phyloP scores from a whole-genome alignment of 2,113 vertebrate genomes.

The Mellivora capensis region DNA sequence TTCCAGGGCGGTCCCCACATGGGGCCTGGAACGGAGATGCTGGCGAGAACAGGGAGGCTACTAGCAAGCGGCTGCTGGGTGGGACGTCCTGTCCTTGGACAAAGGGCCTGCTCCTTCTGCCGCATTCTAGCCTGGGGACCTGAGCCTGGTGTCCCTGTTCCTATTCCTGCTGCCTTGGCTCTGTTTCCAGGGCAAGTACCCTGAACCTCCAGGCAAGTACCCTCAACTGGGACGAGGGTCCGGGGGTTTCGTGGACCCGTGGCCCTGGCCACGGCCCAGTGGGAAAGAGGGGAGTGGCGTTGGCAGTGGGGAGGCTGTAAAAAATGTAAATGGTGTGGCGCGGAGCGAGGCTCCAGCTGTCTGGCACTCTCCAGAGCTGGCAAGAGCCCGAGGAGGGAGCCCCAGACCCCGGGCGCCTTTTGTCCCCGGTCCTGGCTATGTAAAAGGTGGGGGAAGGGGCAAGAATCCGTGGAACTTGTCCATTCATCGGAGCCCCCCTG shows the following conservation, averaged over 20 bases:
- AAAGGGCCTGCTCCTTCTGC: background rate
- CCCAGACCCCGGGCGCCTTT: conserved; percentile 70
- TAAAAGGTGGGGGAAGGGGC: conserved; percentile 72
- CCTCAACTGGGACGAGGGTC: conserved; percentile 63
- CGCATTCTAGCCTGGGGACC: background rate
- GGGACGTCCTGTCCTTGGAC: background rate
- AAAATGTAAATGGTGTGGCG: conserved; percentile 88
- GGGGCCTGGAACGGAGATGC: background rate
- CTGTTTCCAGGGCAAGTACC: conserved; percentile 13
- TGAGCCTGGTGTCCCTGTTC: conserved; percentile 1
- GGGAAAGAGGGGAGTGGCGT: background rate
- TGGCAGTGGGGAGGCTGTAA: conserved; percentile 70
- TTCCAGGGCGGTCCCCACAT: background rate
- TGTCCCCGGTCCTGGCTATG: conserved; percentile 86
- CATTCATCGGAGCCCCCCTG: conserved; percentile 64
- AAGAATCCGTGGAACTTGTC: conserved; percentile 65
- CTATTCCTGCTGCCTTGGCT: conserved; percentile 40
- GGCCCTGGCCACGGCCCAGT: background rate
- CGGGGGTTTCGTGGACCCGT: background rate
- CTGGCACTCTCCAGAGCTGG: conserved; percentile 84
- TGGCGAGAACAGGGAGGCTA: background rate
- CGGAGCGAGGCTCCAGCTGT: conserved; percentile 85
- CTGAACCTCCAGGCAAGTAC: conserved; percentile 39
- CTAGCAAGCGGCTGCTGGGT: background rate
- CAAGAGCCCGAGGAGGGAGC: conserved; percentile 59